Evolutionary conservation across 92 coral and sea anemone genomes (phyloP), one percentile per base, ranked within the genome.

Genomic region (Actinernus sp.): DNA sequence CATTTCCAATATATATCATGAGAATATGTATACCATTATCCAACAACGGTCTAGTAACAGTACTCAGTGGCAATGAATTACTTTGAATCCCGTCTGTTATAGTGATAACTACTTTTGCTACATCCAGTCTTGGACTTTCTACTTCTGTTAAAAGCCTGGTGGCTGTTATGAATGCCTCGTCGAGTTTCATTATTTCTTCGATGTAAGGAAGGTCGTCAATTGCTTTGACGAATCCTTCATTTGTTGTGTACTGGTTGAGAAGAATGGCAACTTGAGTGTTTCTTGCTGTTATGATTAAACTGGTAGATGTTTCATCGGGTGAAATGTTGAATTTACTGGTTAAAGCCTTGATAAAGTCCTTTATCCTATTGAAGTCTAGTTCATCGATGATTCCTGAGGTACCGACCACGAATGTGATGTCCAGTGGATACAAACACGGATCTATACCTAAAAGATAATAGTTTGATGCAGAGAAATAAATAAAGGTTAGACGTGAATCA

Each of bases 321-420:
- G 84, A 72, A 38, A 91, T 58, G 9, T 60, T 71, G 64, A 87
- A 91, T 13, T 61, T 53, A 33, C 68, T 65, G 13, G 85, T 61
- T 30, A 81, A 64, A 26, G 34, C 55, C 77, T 78, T 91, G 14
- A 91, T 70, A 48, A 91, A 91, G n/a, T 65, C 84, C 60, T 91
- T 91, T 43, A 81, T 75, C 44, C 67, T 82, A 3, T 33, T 31
- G 78, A 69, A 87, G n/a, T 78, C 76, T 3, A 14, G 41, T 41
- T 49, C 44, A 18, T 81, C 82, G 38, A 87, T 76, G 39, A 71
- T 86, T 8, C 69, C 82, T 22, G 87, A 71, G 10, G 93, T 73
- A 27, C 83, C 90, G n/a, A 91, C 46, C 11, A 87, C 79, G 53
- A 91, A 71, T 38, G 68, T 82, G 7, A 91, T 58, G 41, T 91